Evolutionary conservation across 1,140 invertebrate genomes (phyloP).

Genomic region (Coptotermes formosanus): DNA sequence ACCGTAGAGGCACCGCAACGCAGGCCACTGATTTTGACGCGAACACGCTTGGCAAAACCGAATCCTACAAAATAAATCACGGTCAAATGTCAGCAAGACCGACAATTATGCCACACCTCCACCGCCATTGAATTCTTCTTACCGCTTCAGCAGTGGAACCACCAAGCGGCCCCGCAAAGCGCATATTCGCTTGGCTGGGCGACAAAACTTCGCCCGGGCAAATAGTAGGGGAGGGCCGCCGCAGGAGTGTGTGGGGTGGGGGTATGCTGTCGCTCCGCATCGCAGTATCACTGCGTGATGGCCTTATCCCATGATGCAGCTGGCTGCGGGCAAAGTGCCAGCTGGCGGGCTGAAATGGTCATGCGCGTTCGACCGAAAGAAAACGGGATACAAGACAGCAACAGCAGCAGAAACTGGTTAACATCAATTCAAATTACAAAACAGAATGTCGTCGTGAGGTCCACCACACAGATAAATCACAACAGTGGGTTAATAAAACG

Average conservation of each 20-base stretch:
- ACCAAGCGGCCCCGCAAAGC: slow-evolving; percentile 16
- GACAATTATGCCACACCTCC: not conserved
- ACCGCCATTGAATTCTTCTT: not conserved
- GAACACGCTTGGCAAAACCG: too few species aligned
- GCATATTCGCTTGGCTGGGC: slow-evolving; percentile 27
- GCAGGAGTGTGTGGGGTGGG: not conserved
- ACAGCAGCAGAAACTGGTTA: not conserved
- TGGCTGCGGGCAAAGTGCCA: slow-evolving; percentile 31
- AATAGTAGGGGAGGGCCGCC: slow-evolving; percentile 20
- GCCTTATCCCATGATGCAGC: slow-evolving; percentile 31
- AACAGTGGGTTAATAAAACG: too few species aligned
- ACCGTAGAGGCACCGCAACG: too few species aligned
- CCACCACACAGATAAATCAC: not conserved
- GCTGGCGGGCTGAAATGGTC: slow-evolving; percentile 19
- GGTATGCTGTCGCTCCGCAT: not conserved
- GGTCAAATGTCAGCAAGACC: not conserved
- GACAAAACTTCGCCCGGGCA: slow-evolving; percentile 34
- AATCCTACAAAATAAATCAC: too few species aligned
- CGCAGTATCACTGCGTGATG: too few species aligned
- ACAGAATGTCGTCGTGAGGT: not conserved
- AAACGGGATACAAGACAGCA: not conserved
- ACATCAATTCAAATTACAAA: not conserved
- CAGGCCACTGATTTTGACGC: too few species aligned
- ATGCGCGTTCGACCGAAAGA: not conserved
- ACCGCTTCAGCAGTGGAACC: not conserved